These are phyloP conservation scores for Apogon talboti DNA, from an alignment of 2,797 vertebrate genomes.

Conservation along the genomic window DNA sequence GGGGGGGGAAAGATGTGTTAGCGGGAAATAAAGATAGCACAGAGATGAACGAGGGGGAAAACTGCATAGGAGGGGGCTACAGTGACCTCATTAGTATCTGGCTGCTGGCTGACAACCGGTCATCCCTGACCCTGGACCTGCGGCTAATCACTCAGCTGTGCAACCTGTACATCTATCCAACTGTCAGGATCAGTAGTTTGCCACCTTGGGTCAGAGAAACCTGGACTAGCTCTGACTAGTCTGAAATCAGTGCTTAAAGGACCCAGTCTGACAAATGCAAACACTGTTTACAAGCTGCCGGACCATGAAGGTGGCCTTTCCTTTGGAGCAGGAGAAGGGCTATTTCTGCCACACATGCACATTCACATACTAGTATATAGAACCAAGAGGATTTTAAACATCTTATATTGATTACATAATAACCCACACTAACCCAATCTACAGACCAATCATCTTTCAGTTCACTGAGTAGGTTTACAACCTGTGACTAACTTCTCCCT, in stretches of 20 bases:
- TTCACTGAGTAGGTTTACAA: background rate
- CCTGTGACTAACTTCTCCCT: background rate
- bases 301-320: conserved; percentile 19
- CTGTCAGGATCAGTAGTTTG: conserved; percentile 22
- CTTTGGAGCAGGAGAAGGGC: background rate
- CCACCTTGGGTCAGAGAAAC: conserved; percentile 25
- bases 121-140: conserved; percentile 47
- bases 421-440: background rate
- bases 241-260: conserved; percentile 17
- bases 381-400: background rate
- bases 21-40: conserved; percentile 27
- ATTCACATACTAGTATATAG: background rate
- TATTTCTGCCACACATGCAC: conserved; percentile 5
- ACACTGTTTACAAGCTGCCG: conserved; percentile 5
- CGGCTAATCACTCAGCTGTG: conserved; percentile 40
- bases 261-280: conserved; percentile 19
- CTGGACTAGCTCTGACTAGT: background rate
- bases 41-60: conserved; percentile 37
- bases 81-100: conserved; percentile 49
- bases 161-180: conserved; percentile 30
- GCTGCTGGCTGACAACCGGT: conserved; percentile 15
- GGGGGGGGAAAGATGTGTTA: conserved; percentile 14
- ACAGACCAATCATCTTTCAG: background rate
- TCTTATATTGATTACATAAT: background rate
- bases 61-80: conserved; percentile 5